Conservation (phyloP, 2,797 vertebrate species). For the Poecilia velifera region DNA sequence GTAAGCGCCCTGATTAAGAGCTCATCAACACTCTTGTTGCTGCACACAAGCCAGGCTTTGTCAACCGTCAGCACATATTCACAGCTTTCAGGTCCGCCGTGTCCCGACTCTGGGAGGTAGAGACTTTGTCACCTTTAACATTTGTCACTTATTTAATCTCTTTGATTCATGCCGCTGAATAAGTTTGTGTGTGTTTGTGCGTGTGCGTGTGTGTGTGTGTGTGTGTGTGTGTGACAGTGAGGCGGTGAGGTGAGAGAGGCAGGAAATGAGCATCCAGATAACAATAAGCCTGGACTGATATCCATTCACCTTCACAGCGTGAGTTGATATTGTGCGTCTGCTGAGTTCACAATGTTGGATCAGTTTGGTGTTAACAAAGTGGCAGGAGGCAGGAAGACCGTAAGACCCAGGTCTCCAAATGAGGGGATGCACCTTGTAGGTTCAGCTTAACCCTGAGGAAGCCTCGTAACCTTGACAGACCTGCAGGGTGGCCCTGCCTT, state of each 20-base stretch:
- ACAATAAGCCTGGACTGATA: slow-evolving; percentile 70
- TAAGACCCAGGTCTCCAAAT: slow-evolving; percentile 54
- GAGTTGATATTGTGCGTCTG: slow-evolving; percentile 47
- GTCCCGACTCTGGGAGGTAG: slow-evolving; percentile 51
- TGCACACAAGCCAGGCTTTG: slow-evolving; percentile 68
- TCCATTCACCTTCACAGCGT: slow-evolving; percentile 64
- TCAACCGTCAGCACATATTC: slow-evolving; percentile 48
- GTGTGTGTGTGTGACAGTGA: slow-evolving; percentile 35
- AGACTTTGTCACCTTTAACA: slow-evolving; percentile 67
- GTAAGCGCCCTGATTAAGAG: slow-evolving; percentile 81
- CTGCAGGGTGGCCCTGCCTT: slow-evolving; percentile 38
- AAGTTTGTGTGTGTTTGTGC: slow-evolving; percentile 36
- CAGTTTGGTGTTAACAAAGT: slow-evolving; percentile 36
- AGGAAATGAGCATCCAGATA: slow-evolving; percentile 80
- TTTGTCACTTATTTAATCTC: slow-evolving; percentile 58
- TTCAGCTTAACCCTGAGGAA: slow-evolving; percentile 57
- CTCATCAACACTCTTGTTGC: slow-evolving; percentile 73
- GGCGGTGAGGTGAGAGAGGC: slow-evolving; percentile 72
- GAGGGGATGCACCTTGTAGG: slow-evolving; percentile 47
- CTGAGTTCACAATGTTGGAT: slow-evolving; percentile 41
- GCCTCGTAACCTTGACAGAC: slow-evolving; percentile 37
- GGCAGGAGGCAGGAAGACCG: slow-evolving; percentile 63
- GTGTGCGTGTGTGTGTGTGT: slow-evolving; percentile 40
- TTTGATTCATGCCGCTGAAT: slow-evolving; percentile 26
- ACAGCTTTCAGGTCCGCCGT: slow-evolving; percentile 33